Base-by-base conservation (phyloP, 64 coral and sea anemone genomes). In the Astreopora myriophthalma region DNA sequence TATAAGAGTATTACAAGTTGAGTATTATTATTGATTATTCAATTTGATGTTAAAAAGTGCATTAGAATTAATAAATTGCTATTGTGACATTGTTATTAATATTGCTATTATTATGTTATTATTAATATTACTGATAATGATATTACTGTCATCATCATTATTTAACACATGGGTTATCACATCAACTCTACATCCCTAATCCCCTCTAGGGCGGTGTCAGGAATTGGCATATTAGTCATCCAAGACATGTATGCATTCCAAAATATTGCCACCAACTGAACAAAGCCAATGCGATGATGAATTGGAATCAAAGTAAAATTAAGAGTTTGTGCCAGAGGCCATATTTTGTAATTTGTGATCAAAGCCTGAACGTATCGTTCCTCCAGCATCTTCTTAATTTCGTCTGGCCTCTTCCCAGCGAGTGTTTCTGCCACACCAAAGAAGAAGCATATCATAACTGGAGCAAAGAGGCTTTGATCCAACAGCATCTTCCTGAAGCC, bases 211-310 rank as follows among this genome's bases (percentile, higher is more conserved):
- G 26, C 3, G 69, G 23, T 30, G 8, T 73, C 38, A 17, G 69
- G 5, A 22, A 37, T 51, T 71, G 94, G 90, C 70, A 93, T 95
- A 51, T 89, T 95, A 3, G 89, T 65, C 49, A 85, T 92, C 96
- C 96, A 98, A 1, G 93, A 92, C 82, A 98, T 25, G 86, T 95
- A 98, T 8, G 93, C 78, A 87, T 98, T 98, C 96, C 96, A 98
- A 64, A 98, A 98, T 67, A 98, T 39, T 14, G 96, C 96, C 16
- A 94, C 79, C 38, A 94, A 32, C 74, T 98, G 93, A 9, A 95
- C 96, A 44, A 98, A 88, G 13, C 70, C 85, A 26, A 98, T 71
- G 14, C 93, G 85, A 52, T 98, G 74, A 51, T 92, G 80, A 51
- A 95, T 75, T 2, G 93, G 96, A 23, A 98, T 25, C 57, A 98